These are phyloP conservation scores for Mormyrus proboscirostris DNA, from an alignment of 2,797 vertebrate genomes.

Conservation along the genomic window DNA sequence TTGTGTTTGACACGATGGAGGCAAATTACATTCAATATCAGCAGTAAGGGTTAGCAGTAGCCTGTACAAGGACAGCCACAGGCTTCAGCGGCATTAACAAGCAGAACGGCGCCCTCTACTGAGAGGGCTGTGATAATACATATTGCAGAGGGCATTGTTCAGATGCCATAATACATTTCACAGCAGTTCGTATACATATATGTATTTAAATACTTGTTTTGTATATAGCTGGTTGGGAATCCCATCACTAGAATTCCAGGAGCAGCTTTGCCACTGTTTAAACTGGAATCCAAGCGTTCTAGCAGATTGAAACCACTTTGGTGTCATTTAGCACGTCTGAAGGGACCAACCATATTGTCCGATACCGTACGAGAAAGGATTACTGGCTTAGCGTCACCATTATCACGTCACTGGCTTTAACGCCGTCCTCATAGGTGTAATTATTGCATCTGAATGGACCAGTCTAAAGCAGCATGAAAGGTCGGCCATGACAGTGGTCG, in stretches of 20 bases:
- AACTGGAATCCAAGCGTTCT: not conserved
- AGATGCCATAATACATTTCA: not conserved
- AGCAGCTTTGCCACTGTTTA: not conserved
- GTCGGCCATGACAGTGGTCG: constrained; percentile 5
- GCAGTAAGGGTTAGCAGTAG: constrained; percentile 36
- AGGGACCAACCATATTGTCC: not conserved
- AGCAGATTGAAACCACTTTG: not conserved
- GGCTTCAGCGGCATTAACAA: not conserved
- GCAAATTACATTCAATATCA: constrained; percentile 58
- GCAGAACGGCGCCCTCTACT: constrained; percentile 8
- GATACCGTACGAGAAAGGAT: not conserved
- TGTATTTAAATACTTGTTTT: not conserved
- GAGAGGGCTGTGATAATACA: not conserved
- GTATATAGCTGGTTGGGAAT: not conserved
- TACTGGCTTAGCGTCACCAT: not conserved
- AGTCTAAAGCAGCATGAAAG: constrained; percentile 26
- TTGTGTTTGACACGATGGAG: constrained; percentile 33
- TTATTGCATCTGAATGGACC: constrained; percentile 33
- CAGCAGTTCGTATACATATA: not conserved
- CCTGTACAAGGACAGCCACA: not conserved
- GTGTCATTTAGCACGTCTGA: not conserved
- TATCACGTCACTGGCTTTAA: constrained; percentile 20
- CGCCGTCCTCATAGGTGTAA: constrained; percentile 9
- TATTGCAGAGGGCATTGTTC: constrained; percentile 4
- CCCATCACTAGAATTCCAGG: not conserved